phyloP scores from a whole-genome alignment of 2,797 vertebrate species.

The Sciurus vulgaris region DNA sequence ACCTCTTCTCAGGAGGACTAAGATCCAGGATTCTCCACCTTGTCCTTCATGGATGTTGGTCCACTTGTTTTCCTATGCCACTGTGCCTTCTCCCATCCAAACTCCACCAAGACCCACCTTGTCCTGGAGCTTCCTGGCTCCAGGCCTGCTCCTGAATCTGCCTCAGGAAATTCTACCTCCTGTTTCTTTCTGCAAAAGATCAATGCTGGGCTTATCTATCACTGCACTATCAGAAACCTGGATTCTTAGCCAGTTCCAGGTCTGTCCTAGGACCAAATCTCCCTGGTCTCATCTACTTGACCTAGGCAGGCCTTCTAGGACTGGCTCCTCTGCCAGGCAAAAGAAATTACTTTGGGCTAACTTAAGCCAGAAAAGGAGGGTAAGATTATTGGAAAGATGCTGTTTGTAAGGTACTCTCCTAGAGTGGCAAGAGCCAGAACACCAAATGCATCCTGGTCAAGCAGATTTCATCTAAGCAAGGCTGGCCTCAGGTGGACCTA shows the following conservation, averaged over 20 bases:
- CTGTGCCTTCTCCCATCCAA: background rate
- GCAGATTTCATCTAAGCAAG: background rate
- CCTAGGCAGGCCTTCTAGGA: constrained; percentile 33
- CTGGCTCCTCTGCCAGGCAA: background rate
- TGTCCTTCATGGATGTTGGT: background rate
- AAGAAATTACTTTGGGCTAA: background rate
- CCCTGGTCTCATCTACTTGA: background rate
- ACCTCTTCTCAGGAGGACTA: background rate
- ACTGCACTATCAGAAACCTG: background rate
- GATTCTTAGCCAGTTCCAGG: background rate
- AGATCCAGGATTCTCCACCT: background rate
- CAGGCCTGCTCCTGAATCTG: no score
- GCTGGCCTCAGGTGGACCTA: no score
- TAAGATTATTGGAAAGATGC: background rate
- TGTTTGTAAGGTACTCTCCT: background rate
- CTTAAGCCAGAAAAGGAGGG: background rate
- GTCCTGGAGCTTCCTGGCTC: no score
- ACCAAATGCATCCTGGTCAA: background rate
- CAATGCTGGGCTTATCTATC: constrained; percentile 73
- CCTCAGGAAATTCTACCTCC: background rate
- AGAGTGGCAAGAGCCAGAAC: background rate
- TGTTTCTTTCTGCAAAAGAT: background rate
- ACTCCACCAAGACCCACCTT: background rate
- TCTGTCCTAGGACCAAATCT: background rate
- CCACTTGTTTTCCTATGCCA: background rate